Evolutionary conservation across 2,888 invertebrate genomes (phyloP), one percentile per base, ranked within the genome.

Genomic region (Dusona sp.): DNA sequence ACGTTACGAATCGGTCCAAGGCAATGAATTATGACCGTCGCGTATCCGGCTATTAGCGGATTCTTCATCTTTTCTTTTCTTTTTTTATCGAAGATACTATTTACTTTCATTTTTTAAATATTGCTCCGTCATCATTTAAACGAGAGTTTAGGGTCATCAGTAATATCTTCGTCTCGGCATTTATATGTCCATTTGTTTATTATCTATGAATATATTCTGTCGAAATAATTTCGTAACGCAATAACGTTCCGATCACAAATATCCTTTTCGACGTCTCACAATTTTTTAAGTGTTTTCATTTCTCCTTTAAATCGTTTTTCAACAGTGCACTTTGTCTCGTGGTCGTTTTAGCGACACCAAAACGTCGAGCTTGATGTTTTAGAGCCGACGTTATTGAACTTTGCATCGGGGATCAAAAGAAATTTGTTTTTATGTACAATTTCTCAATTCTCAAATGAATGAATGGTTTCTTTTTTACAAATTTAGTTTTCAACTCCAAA

Each of bases 21-120:
- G 83, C 85, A 83, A 85, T 77, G 45, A 79, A 79, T 83, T 51
- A 64, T 48, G 73, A 86, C 72, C 75, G 61, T 22, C 45, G 48
- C 65, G 65, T 51, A 51, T 48, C n/a, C 11, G 29, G 9, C 36
- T 16, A n/a, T 29, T 61, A 61, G 57, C 57, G 29, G 13, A 61
- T 61, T 61, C n/a, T 42, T 65, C 16, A 13, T 42, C 22, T 51
- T 33, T 54, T 54, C 38, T 42, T 54, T 54, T 36, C 33, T 4
- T 65, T 4, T 65, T 54, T 42, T 13, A 79, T 65, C 57, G 29
- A 68, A 70, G 54, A 42, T 68, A 75, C 54, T n/a, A 67, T 61
- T 74, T 87, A 87, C 82, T 85, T 87, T 87, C 83, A 83, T 83
- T 74, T 61, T 61, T 25, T n/a, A n/a, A n/a, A 83, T 85, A 87